Percentiles rank a stretch among this genome's conserved stretches.
Conservation (phyloP, 2,888 invertebrate species). For the Subacronicta megacephala region DNA sequence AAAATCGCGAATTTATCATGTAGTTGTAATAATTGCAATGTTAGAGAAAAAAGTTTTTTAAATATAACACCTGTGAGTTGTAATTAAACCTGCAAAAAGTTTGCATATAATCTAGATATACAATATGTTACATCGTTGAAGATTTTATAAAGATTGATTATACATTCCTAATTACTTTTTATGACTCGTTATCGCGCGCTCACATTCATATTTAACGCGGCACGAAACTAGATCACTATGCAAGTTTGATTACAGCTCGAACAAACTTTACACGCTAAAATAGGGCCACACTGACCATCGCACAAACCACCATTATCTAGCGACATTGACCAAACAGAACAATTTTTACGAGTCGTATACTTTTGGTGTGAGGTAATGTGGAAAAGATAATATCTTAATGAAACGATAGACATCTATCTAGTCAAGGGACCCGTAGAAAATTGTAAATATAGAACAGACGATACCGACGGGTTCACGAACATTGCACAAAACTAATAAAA, state of each 20-base stretch:
- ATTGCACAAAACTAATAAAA: conserved; percentile 77
- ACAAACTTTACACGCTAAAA: conserved; percentile 41
- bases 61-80: conserved; percentile 53
- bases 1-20: conserved; percentile 84
- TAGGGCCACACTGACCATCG: conserved; percentile 34
- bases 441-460: conserved; percentile 70
- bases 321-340: conserved; percentile 25
- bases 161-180: conserved; percentile 25
- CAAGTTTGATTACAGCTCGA: conserved; percentile 48
- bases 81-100: conserved; percentile 33
- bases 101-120: conserved; percentile 13
- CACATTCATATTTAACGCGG: conserved; percentile 17
- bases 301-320: conserved; percentile 37
- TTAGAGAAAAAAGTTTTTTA: conserved; percentile 55
- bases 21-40: conserved; percentile 82
- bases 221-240: conserved; percentile 22
- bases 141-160: conserved; percentile 28
- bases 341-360: conserved; percentile 33
- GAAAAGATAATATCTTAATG: conserved; percentile 42
- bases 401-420: conserved; percentile 70
- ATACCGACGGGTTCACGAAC: conserved; percentile 62
- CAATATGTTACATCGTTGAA: conserved; percentile 15
- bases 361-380: conserved; percentile 60
- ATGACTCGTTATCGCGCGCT: conserved; percentile 13
- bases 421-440: conserved; percentile 70